A percentile compares a stretch with the other conserved stretches of the same genome.
Evolutionary conservation across 2,888 invertebrate genomes (phyloP).

Genomic region (Spilarctia lutea): DNA sequence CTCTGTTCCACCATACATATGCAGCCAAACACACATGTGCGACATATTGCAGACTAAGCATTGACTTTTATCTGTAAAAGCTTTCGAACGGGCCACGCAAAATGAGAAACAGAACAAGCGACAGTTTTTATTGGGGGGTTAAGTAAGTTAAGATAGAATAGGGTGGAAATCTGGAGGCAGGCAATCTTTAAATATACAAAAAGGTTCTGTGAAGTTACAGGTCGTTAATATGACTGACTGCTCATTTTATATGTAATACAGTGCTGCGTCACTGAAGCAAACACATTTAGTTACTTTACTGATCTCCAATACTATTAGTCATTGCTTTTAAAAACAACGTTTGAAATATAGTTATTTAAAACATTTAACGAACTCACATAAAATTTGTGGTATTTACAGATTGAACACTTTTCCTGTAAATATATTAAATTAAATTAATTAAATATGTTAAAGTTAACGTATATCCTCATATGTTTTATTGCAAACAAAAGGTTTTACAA

Average conservation of each 20-base stretch:
- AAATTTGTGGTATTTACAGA: neutral
- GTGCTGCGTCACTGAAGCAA: neutral
- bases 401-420: neutral
- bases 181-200: too few relatives aligned
- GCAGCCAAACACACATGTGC: conserved; percentile 34
- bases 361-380: neutral
- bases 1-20: conserved; percentile 58
- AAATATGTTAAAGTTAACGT: neutral
- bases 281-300: neutral
- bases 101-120: conserved; percentile 11
- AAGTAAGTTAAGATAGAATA: neutral
- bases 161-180: too few relatives aligned
- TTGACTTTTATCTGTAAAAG: conserved; percentile 30
- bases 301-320: neutral
- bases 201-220: neutral
- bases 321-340: neutral
- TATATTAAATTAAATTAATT: neutral
- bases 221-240: neutral
- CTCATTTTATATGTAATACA: neutral
- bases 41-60: conserved; percentile 34
- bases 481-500: neutral
- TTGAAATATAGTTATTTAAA: neutral
- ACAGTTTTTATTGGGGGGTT: neutral
- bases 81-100: conserved; percentile 17
- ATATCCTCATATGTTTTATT: neutral